Base-by-base conservation (phyloP, 2,113 vertebrate genomes). In the Alligator sinensis region DNA sequence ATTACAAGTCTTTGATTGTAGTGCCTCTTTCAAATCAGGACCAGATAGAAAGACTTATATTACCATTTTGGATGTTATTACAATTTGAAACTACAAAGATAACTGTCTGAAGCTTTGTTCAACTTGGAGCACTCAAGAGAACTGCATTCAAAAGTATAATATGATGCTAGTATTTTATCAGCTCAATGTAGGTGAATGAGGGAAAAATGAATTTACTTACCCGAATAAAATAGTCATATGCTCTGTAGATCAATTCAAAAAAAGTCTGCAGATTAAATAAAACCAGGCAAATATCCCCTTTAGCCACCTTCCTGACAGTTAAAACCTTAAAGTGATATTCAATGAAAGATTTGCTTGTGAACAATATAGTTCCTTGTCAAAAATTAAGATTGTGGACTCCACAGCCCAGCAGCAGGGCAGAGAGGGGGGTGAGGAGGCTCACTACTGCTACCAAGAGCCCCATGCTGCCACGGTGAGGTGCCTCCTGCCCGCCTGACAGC, bases 121-220 rank as follows among this genome's bases (percentile, higher is more conserved):
- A 81, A 18, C 28, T 74, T 83, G 86, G 84, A 94, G 61, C 30
- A 64, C 64, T 92, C 87, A 60, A 64, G 78, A 94, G 47, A 93
- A 25, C 6, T 77, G n/a, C 30, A 84, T 66, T 90, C 82, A 70
- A 17, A 75, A 64, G 24, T 11, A 77, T 1, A 93, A 61, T 19
- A 63, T 7, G 58, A 17, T 54, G 12, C 10, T 21, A 60, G 8
- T 30, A 62, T 57, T 92, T 80, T 77, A 88, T 62, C 64, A 62
- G 76, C 77, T 59, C 34, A 2, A 5, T 59, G 61, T 5, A 85
- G 24, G 21, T 60, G 3, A 60, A 55, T 1, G 80, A 8, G 72
- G 92, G 59, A 86, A 95, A 87, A 82, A 16, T 82, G 21, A 87
- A 81, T 85, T 92, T 91, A 87, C 16, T 88, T 34, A 57, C 21